These are phyloP conservation scores for Andinoacara biseriatus DNA, from an alignment of 2,113 vertebrate species.

Conservation along the genomic window DNA sequence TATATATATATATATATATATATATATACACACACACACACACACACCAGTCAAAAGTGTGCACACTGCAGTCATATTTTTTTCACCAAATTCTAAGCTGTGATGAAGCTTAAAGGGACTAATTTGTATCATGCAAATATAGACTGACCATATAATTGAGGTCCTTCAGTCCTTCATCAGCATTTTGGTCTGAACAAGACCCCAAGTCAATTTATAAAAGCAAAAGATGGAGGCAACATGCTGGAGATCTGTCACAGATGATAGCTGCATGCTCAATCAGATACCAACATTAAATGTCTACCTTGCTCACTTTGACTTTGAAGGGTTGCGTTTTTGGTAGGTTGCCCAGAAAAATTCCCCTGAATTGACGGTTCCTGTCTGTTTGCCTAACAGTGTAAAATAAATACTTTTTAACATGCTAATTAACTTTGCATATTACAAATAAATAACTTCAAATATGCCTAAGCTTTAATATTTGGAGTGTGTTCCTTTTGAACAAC, in stretches of 20 bases:
- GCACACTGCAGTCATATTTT: background rate
- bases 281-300: conserved; percentile 10
- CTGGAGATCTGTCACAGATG: conserved; percentile 23
- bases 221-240: background rate
- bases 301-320: conserved; percentile 23
- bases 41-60: too few species aligned
- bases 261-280: conserved; percentile 35
- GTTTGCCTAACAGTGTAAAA: background rate
- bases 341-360: background rate
- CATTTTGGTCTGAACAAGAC: conserved; percentile 34
- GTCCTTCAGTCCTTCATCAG: background rate
- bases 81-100: background rate
- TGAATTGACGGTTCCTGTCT: background rate
- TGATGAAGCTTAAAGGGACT: conserved; percentile 3
- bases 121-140: conserved; percentile 2
- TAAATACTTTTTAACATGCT: conserved; percentile 26
- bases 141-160: conserved; percentile 31
- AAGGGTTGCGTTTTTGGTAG: background rate
- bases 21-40: too few species aligned
- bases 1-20: too few species aligned
- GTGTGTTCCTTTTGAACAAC: background rate
- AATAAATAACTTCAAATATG: background rate
- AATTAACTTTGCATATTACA: background rate
- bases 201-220: background rate
- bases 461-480: background rate